Percentiles rank a stretch among this genome's conserved stretches.
These are phyloP conservation scores for Dreissena polymorpha DNA, from an alignment of 1,140 invertebrate genomes.

Conservation along the genomic window DNA sequence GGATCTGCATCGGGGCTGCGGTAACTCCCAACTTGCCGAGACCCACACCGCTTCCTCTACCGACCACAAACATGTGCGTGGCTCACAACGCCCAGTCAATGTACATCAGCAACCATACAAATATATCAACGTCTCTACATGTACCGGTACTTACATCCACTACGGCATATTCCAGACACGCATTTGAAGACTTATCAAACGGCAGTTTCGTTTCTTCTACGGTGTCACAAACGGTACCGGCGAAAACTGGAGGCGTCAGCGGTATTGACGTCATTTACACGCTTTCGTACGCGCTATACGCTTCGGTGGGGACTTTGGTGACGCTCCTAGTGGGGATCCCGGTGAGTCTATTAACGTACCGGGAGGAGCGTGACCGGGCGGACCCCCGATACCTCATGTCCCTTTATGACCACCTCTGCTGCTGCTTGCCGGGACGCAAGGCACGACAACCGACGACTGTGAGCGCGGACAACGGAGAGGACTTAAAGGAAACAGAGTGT, in stretches of 20 bases:
- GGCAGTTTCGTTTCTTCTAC: neutral
- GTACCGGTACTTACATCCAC: neutral
- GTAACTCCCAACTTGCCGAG: slow-evolving; percentile 19
- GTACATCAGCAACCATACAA: neutral
- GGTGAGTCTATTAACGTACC: slow-evolving; percentile 26
- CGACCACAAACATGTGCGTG: slow-evolving; percentile 5
- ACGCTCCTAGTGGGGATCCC: slow-evolving; percentile 25
- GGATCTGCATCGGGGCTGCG: slow-evolving; percentile 43
- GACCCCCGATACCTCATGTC: slow-evolving; percentile 29
- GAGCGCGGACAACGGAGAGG: neutral
- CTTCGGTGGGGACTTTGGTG: slow-evolving; percentile 31
- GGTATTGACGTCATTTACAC: slow-evolving; percentile 28
- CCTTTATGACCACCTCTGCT: slow-evolving; percentile 7
- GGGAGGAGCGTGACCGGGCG: slow-evolving; percentile 14
- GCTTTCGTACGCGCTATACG: slow-evolving; percentile 39
- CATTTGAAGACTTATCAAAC: neutral
- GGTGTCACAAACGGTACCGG: neutral
- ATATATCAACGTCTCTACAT: neutral
- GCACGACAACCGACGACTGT: neutral
- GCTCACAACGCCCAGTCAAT: neutral
- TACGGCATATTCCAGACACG: neutral
- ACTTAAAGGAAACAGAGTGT: neutral
- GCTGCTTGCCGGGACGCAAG: slow-evolving; percentile 3
- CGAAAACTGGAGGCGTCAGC: neutral
- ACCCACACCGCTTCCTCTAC: slow-evolving; percentile 17